These are phyloP conservation scores for Gallinago stenura DNA, from an alignment of 2,797 vertebrate genomes.

Conservation along the genomic window DNA sequence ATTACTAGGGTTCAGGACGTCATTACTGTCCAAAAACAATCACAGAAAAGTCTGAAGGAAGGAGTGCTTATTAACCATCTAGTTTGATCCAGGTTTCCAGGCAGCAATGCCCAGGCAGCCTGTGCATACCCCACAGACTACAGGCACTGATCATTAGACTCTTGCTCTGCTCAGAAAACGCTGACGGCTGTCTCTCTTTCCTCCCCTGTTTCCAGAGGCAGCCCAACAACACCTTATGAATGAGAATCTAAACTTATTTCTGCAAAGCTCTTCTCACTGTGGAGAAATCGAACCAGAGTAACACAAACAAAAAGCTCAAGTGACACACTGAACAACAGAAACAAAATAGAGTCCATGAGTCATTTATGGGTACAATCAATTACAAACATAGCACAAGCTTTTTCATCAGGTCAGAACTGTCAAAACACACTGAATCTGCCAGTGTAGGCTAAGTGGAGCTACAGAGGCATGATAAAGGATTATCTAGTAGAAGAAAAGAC, in stretches of 20 bases:
- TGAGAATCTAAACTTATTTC: not conserved
- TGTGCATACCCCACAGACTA: not conserved
- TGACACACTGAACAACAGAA: slow-evolving; percentile 45
- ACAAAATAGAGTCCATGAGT: slow-evolving; percentile 61
- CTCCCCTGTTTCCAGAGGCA: slow-evolving; percentile 5
- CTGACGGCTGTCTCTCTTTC: not conserved
- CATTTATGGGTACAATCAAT: slow-evolving; percentile 67
- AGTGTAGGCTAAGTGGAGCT: slow-evolving; percentile 49
- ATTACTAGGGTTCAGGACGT: not conserved
- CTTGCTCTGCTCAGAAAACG: not conserved
- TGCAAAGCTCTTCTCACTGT: not conserved
- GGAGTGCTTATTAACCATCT: not conserved
- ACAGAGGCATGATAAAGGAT: slow-evolving; percentile 63
- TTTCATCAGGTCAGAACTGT: slow-evolving; percentile 65
- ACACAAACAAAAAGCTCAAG: slow-evolving; percentile 62
- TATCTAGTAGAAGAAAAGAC: slow-evolving; percentile 55
- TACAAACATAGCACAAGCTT: slow-evolving; percentile 44
- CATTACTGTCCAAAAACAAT: not conserved
- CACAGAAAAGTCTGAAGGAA: not conserved
- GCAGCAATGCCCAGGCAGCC: not conserved
- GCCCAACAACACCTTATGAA: not conserved
- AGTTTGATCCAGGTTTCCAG: not conserved
- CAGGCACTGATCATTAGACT: not conserved
- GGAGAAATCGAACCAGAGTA: slow-evolving; percentile 46
- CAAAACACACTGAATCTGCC: slow-evolving; percentile 56